Percentiles rank a stretch among this genome's conserved stretches.
These are phyloP conservation scores for Choristoneura rosaceana DNA, from an alignment of 2,888 invertebrate genomes.

Conservation along the genomic window DNA sequence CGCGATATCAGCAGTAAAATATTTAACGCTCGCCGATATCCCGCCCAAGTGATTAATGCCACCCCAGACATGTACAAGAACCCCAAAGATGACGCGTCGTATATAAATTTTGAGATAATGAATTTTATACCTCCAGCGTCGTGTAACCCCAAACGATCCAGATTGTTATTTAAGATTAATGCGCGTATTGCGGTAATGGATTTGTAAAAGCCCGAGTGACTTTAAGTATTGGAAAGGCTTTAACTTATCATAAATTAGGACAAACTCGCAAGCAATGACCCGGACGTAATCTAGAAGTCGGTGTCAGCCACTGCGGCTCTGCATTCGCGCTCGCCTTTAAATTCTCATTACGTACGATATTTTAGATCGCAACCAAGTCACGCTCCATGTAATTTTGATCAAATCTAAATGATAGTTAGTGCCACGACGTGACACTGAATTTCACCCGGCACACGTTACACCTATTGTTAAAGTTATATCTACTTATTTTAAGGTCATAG, in stretches of 20 bases:
- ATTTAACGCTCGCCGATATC: slow-evolving; percentile 63
- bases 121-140: slow-evolving; percentile 31
- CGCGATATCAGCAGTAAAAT: slow-evolving; percentile 64
- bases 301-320: background rate
- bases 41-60: slow-evolving; percentile 56
- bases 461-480: too few relatives aligned
- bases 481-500: too few relatives aligned
- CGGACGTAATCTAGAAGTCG: slow-evolving; percentile 28
- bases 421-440: slow-evolving; percentile 1
- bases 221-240: slow-evolving; percentile 25
- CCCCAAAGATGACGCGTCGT: slow-evolving; percentile 38
- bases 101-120: slow-evolving; percentile 41
- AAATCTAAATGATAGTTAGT: slow-evolving; percentile 1
- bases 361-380: slow-evolving; percentile 3
- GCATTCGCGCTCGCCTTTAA: slow-evolving; percentile 1
- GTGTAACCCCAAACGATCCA: slow-evolving; percentile 24
- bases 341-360: slow-evolving; percentile 6
- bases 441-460: background rate
- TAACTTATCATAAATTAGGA: slow-evolving; percentile 25
- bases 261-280: slow-evolving; percentile 31
- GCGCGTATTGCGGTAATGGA: slow-evolving; percentile 29
- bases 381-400: slow-evolving; percentile 3
- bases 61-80: slow-evolving; percentile 41
- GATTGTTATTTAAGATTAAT: slow-evolving; percentile 24
- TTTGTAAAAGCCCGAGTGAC: slow-evolving; percentile 10